These are phyloP conservation scores for Caenorhabditis sp. DNA, from an alignment of 2,888 invertebrate species.

Conservation along the genomic window DNA sequence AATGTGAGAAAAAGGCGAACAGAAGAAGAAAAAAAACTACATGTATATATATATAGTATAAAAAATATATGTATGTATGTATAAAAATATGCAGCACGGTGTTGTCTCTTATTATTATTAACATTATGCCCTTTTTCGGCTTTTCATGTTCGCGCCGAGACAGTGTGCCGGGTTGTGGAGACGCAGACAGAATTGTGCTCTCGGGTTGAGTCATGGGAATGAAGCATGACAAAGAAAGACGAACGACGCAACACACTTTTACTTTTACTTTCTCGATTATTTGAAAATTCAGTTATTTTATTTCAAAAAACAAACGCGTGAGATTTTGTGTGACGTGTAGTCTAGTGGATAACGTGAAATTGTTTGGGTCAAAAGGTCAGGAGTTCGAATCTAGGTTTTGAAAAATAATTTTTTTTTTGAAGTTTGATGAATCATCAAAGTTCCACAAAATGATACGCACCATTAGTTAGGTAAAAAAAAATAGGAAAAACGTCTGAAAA, in stretches of 20 bases:
- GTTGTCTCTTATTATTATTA: slow-evolving; percentile 1
- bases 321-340: too few relatives aligned
- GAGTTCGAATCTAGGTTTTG: too few relatives aligned
- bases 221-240: neutral
- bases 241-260: neutral
- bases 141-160: neutral
- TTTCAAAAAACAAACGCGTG: too few relatives aligned
- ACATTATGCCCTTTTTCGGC: slow-evolving; percentile 1
- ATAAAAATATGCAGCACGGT: neutral
- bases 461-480: neutral
- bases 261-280: neutral
- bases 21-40: too few relatives aligned
- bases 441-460: neutral
- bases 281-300: neutral
- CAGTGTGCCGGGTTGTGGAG: neutral
- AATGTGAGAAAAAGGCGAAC: neutral
- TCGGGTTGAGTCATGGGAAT: slow-evolving; percentile 1
- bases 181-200: neutral
- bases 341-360: too few relatives aligned
- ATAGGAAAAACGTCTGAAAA: neutral
- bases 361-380: too few relatives aligned
- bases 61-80: neutral
- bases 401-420: too few relatives aligned
- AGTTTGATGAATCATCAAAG: too few relatives aligned
- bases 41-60: neutral